phyloP scores from a whole-genome alignment of 2,888 invertebrate genomes.

The Aplocera efformata region DNA sequence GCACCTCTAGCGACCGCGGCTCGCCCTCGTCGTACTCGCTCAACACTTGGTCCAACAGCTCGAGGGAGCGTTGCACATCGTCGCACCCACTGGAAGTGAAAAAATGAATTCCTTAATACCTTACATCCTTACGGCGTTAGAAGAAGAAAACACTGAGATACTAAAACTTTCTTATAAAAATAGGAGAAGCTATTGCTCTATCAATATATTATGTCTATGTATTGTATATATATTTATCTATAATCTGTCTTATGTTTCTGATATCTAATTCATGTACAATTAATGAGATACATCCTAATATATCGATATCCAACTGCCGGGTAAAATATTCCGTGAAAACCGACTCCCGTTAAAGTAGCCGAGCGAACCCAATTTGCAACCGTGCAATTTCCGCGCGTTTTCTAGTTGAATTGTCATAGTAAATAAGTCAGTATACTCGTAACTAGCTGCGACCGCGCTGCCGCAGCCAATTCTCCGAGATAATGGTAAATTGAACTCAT shows the following conservation, averaged over 20 bases:
- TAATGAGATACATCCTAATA: constrained; percentile 1
- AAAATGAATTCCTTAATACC: neutral
- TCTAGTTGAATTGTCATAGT: constrained; percentile 52
- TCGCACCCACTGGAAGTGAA: constrained; percentile 86
- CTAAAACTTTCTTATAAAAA: no score
- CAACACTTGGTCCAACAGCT: constrained; percentile 92
- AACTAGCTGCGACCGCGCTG: constrained; percentile 47
- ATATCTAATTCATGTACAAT: constrained; percentile 1
- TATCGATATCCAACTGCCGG: constrained; percentile 8
- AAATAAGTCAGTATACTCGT: constrained; percentile 52
- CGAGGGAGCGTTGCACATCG: constrained; percentile 93
- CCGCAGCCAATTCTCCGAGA: constrained; percentile 57
- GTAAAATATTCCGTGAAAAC: constrained; percentile 36
- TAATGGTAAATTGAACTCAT: constrained; percentile 71
- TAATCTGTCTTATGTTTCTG: no score
- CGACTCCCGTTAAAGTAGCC: constrained; percentile 32
- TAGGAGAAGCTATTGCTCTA: no score
- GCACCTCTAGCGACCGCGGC: constrained; percentile 73
- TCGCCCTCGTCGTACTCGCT: constrained; percentile 93
- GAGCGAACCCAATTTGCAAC: constrained; percentile 44
- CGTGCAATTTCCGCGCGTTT: constrained; percentile 53
- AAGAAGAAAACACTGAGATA: no score
- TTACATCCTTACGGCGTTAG: no score
- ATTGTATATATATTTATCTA: no score
- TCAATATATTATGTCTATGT: no score